phyloP scores from a whole-genome alignment of 1,140 invertebrate species.

The Drosophila navojoa region DNA sequence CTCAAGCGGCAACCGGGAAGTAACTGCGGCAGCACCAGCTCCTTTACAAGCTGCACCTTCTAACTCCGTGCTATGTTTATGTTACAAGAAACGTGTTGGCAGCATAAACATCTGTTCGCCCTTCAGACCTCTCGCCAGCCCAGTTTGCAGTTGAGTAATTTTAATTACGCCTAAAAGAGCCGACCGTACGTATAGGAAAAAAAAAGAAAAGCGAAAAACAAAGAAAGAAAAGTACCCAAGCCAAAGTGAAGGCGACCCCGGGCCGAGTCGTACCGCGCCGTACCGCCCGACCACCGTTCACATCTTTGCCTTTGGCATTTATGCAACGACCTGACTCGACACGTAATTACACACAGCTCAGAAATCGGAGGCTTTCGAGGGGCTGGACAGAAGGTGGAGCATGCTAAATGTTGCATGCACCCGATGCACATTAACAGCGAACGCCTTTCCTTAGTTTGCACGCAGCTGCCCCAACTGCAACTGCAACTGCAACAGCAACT shows the following conservation, averaged over 20 bases:
- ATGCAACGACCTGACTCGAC: conserved; percentile 59
- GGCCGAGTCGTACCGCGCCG: background rate
- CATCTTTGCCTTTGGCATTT: conserved; percentile 44
- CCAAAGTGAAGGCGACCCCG: background rate
- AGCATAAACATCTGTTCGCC: conserved; percentile 67
- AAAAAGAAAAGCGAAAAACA: conserved; percentile 39
- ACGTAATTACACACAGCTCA: conserved; percentile 62
- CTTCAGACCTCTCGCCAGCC: background rate
- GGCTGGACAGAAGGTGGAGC: conserved; percentile 50
- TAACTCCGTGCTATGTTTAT: conserved; percentile 44
- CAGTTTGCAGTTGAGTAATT: conserved; percentile 63
- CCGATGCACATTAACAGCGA: conserved; percentile 65
- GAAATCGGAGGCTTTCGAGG: conserved; percentile 11
- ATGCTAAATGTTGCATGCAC: conserved; percentile 74
- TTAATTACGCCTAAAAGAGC: conserved; percentile 81
- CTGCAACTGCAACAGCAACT: background rate
- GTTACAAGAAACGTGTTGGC: conserved; percentile 67
- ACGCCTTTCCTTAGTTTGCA: conserved; percentile 52
- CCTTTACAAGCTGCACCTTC: conserved; percentile 16
- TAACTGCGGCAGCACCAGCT: conserved; percentile 5
- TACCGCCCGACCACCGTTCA: background rate
- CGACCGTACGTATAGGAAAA: conserved; percentile 62
- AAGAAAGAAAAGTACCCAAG: conserved; percentile 43
- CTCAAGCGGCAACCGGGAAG: conserved; percentile 52
- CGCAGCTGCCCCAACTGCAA: background rate